Evolutionary conservation across 2,797 vertebrate genomes (phyloP), one percentile per base, ranked within the genome.

Genomic region (Trachurus trachurus): DNA sequence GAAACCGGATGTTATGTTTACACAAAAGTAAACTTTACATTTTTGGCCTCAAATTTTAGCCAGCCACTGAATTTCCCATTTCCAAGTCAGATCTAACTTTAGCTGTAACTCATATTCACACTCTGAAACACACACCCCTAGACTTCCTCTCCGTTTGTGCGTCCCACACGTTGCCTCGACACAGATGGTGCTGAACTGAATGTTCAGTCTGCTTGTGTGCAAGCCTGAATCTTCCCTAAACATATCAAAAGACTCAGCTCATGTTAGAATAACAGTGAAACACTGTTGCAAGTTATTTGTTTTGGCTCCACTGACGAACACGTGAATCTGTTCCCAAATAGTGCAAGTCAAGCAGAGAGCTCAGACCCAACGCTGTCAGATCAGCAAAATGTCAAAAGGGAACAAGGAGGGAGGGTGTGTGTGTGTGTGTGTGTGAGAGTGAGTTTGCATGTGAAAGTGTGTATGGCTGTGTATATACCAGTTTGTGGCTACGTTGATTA

Each of bases 341-440:
- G 76, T 83, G 85, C 72, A 62, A 68, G 78, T 83, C 73, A 75
- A 66, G 74, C 76, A 65, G 39, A 67, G 79, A 53, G 79, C 80
- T 76, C 75, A 49, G 52, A 53, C 65, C 50, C 44, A 76, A 87
- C 69, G 19, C 64, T 74, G 84, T 85, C 69, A 76, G 68, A 83
- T 92, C 84, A 91, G 88, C 87, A 88, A 74, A 87, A 87, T 69
- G 85, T 87, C 85, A 83, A 63, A 82, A 40, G 29, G 39, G 58
- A 82, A 49, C 69, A 68, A 54, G 21, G 13, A 74, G 40, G 37
- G 52, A 37, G 61, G 21, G 19, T 69, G 49, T 57, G 56, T 52
- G 65, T 45, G 72, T 42, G 61, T 50, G 56, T 15, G 17, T 62
- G 26, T 63, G 66, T 56, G 39, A 65, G 56, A 26, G n/a, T 70